phyloP scores from a whole-genome alignment of 2,888 invertebrate species.

The Iphiclides podalirius region DNA sequence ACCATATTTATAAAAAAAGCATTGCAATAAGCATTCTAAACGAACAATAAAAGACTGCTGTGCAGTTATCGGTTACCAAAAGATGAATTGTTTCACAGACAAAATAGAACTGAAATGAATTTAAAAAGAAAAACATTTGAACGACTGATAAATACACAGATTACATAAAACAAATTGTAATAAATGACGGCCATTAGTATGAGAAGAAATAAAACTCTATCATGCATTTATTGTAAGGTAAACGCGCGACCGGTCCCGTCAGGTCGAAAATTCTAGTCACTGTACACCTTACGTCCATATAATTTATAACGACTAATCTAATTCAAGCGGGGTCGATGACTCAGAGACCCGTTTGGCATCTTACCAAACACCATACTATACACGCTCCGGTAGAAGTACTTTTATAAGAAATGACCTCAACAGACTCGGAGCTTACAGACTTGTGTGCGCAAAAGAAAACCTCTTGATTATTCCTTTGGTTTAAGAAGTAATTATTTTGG shows the following conservation, averaged over 20 bases:
- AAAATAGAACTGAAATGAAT: not conserved
- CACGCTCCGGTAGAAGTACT: slow-evolving; percentile 20
- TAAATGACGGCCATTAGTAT: slow-evolving; percentile 25
- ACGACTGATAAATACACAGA: slow-evolving; percentile 21
- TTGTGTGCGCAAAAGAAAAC: too few species aligned
- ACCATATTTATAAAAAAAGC: too few species aligned
- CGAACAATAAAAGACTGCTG: too few species aligned
- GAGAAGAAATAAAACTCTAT: slow-evolving; percentile 22
- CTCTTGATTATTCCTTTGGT: too few species aligned
- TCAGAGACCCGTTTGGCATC: slow-evolving; percentile 37
- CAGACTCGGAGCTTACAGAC: not conserved
- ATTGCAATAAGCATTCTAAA: too few species aligned
- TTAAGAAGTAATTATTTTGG: not conserved
- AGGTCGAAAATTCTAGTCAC: slow-evolving; percentile 31
- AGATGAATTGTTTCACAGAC: slow-evolving; percentile 7
- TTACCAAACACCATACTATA: slow-evolving; percentile 32
- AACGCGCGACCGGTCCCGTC: slow-evolving; percentile 27
- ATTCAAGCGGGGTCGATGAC: slow-evolving; percentile 37
- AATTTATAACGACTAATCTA: slow-evolving; percentile 37
- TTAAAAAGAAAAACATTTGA: slow-evolving; percentile 15
- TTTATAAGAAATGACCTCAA: slow-evolving; percentile 12
- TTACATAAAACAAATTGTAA: slow-evolving; percentile 24
- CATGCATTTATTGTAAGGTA: slow-evolving; percentile 22
- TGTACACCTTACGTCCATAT: slow-evolving; percentile 26
- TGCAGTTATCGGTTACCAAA: too few species aligned